Evolutionary conservation across 1,140 invertebrate species (phyloP).

Genomic region (Mylabris phalerata): DNA sequence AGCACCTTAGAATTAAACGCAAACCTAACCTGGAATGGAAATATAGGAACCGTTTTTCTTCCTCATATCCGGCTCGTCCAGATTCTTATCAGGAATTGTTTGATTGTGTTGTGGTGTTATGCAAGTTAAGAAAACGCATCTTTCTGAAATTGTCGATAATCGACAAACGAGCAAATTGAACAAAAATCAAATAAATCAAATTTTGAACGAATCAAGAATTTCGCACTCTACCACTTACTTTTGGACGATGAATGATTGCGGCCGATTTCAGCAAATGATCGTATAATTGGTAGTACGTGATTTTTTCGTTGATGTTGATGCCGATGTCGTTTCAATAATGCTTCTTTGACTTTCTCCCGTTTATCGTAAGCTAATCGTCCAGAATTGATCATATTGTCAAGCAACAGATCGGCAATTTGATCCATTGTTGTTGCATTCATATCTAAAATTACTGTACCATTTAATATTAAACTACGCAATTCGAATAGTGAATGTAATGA

Average conservation of each 20-base stretch:
- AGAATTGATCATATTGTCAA: constrained; percentile 86
- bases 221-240: constrained; percentile 61
- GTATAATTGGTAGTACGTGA: constrained; percentile 84
- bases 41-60: constrained; percentile 65
- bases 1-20: no score
- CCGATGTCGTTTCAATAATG: constrained; percentile 81
- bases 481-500: constrained; percentile 88
- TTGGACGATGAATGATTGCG: constrained; percentile 91
- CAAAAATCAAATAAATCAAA: no score
- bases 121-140: constrained; percentile 13
- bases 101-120: no score
- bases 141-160: constrained; percentile 14
- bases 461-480: constrained; percentile 76
- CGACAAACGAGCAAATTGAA: neutral
- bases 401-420: constrained; percentile 81
- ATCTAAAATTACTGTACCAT: constrained; percentile 86
- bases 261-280: constrained; percentile 94
- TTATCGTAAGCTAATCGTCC: constrained; percentile 66
- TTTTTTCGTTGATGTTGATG: constrained; percentile 90
- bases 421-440: constrained; percentile 80
- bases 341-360: constrained; percentile 79
- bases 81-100: no score
- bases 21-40: constrained; percentile 64
- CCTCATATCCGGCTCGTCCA: no score
- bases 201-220: no score